Percentiles rank a stretch among this genome's conserved stretches.
Evolutionary conservation across 2,113 vertebrate species (phyloP).

Genomic region (Junco hyemalis): DNA sequence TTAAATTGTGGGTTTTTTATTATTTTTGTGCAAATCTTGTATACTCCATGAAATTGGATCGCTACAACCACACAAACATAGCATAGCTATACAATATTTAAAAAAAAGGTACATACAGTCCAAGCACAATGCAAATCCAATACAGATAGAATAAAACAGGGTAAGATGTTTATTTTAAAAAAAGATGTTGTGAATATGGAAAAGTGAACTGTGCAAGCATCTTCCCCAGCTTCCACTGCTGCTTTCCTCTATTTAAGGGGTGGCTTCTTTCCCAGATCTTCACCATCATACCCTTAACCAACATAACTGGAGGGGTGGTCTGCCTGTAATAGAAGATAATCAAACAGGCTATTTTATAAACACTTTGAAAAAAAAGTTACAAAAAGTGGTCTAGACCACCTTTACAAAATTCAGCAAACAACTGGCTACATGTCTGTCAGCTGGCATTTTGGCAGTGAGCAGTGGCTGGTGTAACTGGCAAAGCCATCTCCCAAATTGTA

Average conservation of each 20-base stretch:
- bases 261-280: background rate
- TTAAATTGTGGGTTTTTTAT: background rate
- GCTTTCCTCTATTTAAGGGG: background rate
- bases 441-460: background rate
- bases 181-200: background rate
- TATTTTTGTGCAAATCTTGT: background rate
- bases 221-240: background rate
- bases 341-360: background rate
- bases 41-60: background rate
- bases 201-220: background rate
- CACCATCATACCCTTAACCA: rapidly evolving
- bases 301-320: background rate
- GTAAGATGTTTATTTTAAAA: background rate
- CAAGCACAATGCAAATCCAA: background rate
- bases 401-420: background rate
- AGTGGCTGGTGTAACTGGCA: background rate
- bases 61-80: background rate
- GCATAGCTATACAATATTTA: background rate
- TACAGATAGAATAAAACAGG: background rate
- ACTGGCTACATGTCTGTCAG: rapidly evolving
- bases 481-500: background rate
- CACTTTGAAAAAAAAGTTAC: background rate
- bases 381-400: background rate
- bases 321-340: background rate
- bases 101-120: background rate